These are phyloP conservation scores for Polydrusus pterygomalis DNA, from an alignment of 2,888 invertebrate genomes.

Conservation along the genomic window DNA sequence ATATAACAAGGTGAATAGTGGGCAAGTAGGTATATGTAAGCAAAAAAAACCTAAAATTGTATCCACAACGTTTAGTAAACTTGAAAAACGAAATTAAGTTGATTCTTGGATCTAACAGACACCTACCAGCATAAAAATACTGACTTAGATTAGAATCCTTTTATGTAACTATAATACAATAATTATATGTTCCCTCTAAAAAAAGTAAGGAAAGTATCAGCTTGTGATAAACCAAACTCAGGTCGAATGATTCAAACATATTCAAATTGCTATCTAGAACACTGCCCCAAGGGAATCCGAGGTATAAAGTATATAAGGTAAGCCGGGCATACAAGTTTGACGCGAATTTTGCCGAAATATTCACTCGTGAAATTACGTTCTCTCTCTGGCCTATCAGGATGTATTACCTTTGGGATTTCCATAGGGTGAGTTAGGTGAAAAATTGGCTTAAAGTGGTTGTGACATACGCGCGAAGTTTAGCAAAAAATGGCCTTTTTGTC, in stretches of 20 bases:
- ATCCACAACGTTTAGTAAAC: too few relatives aligned
- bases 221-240: slow-evolving; percentile 45
- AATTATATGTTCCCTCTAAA: too few relatives aligned
- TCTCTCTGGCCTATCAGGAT: slow-evolving; percentile 53
- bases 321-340: slow-evolving; percentile 47
- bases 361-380: slow-evolving; percentile 55
- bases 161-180: too few relatives aligned
- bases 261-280: slow-evolving; percentile 55
- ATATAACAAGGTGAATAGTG: too few relatives aligned
- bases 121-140: too few relatives aligned
- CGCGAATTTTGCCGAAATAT: slow-evolving; percentile 55
- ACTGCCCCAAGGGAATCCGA: slow-evolving; percentile 43
- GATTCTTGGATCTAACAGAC: too few relatives aligned
- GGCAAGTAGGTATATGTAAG: too few relatives aligned
- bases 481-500: slow-evolving; percentile 9
- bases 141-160: too few relatives aligned
- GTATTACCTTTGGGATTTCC: slow-evolving; percentile 52
- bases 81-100: too few relatives aligned
- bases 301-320: slow-evolving; percentile 39
- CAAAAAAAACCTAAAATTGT: too few relatives aligned
- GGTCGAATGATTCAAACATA: slow-evolving; percentile 51
- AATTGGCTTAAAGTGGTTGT: slow-evolving; percentile 41
- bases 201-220: too few relatives aligned
- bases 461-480: neutral
- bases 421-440: slow-evolving; percentile 44